A percentile compares a stretch with the other conserved stretches of the same genome.
These are phyloP conservation scores for Gnathonemus longibarbis DNA, from an alignment of 2,113 vertebrate species.

Conservation along the genomic window DNA sequence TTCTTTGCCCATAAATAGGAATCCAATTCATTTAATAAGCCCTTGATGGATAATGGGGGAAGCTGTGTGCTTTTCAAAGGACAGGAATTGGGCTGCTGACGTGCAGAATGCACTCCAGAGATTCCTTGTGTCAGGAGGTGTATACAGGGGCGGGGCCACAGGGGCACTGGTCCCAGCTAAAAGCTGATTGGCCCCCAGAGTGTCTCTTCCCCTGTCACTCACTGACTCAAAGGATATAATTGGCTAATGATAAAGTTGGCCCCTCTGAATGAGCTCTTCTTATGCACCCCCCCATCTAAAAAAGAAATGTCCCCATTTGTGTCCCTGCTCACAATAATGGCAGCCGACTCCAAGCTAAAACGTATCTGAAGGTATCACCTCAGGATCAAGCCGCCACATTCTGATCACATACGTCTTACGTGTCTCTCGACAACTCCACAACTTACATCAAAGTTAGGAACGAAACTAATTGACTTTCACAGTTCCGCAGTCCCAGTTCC, in stretches of 20 bases:
- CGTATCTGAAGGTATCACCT: neutral
- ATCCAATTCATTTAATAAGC: slow-evolving; percentile 7
- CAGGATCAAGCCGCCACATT: neutral
- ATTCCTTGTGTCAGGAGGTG: neutral
- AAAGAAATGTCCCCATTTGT: neutral
- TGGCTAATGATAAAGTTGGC: neutral
- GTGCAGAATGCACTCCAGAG: neutral
- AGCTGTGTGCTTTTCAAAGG: neutral
- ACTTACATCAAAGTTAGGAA: neutral
- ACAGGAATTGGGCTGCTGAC: neutral
- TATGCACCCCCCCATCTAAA: neutral
- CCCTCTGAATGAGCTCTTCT: too few species aligned
- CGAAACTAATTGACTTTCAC: neutral
- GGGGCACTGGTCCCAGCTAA: neutral
- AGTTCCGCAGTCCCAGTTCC: neutral
- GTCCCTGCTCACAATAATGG: neutral
- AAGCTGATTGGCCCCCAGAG: neutral
- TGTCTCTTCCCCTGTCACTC: neutral
- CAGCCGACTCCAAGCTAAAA: neutral
- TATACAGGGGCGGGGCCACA: neutral
- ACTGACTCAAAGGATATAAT: neutral
- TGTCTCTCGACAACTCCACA: neutral
- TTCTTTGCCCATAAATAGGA: slow-evolving; percentile 10
- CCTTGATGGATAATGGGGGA: slow-evolving; percentile 2
- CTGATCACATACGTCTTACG: neutral